Base-by-base conservation (phyloP, 2,888 invertebrate species). In the Pristionchus fissidentatus region DNA sequence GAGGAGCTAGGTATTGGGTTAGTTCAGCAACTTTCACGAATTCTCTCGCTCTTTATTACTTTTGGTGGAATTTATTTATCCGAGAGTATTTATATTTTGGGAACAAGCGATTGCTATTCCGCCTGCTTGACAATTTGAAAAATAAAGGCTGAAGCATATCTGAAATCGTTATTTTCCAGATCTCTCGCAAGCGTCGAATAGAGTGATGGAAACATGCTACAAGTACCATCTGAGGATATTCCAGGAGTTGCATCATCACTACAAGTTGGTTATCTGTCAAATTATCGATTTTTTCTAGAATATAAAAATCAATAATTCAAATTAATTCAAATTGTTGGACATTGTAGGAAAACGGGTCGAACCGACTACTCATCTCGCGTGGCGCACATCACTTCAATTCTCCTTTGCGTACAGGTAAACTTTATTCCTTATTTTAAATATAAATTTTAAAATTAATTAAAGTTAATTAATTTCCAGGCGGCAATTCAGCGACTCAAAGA, bases 161-260 rank as follows among this genome's bases (percentile, higher is more conserved):
- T n/a, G n/a, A n/a, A n/a, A n/a, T n/a, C n/a, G n/a, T n/a, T 7
- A 46, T 15, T 55, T 38, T 70, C 10, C 70, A 70, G 70, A 70
- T 26, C 70, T 70, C 70, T 35, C 70, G 10, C 38, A 70, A 15
- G 41, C 70, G 3, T n/a, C 70, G 0, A 22, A 26, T 41, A 38
- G 70, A 3, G 70, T 70, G 41, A 41, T 41, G 70, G 70, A 70
- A 26, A 26, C 26, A 38, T 70, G 70, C 70, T 70, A 70, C 70
- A 70, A 70, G 43, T 70, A 70, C 43, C 70, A 70, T 32, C 70
- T 70, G n/a, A 22, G 70, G 10, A 70, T 70, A 5, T 70, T 70
- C 43, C 70, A 70, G 70, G 70, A 70, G 41, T n/a, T 70, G 43
- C 41, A 70, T 41, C 43, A 70, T 4, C 70, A 70, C n/a, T 70